phyloP scores from a whole-genome alignment of 1,140 invertebrate genomes.

The Philotrypesis tridentata region DNA sequence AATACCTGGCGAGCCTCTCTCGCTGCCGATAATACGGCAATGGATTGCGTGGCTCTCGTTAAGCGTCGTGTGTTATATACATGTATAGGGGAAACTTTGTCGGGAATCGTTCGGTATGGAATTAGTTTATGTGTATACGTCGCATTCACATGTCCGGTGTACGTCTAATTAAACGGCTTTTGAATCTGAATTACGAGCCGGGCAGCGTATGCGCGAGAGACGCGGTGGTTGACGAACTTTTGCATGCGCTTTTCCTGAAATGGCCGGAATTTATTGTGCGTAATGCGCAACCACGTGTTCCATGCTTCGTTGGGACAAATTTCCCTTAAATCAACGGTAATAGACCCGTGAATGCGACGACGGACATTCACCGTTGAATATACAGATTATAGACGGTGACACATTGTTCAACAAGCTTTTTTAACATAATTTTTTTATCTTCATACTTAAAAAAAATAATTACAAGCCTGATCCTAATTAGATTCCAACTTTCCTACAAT shows the following conservation, averaged over 20 bases:
- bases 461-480: too few species aligned
- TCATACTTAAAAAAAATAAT: too few species aligned
- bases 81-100: not conserved
- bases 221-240: conserved; percentile 1
- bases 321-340: not conserved
- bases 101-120: not conserved
- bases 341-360: not conserved
- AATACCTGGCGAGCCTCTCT: not conserved
- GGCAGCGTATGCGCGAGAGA: not conserved
- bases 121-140: conserved; percentile 34
- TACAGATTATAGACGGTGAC: not conserved
- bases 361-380: not conserved
- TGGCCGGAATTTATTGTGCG: not conserved
- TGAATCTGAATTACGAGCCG: conserved; percentile 1
- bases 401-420: too few species aligned
- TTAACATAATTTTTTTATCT: too few species aligned
- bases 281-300: too few species aligned
- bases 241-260: conserved; percentile 6
- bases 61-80: not conserved
- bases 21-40: not conserved
- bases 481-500: not conserved
- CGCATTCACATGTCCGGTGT: conserved; percentile 35
- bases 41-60: not conserved
- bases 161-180: conserved; percentile 37
- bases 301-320: too few species aligned